These are phyloP conservation scores for Rhyacophila brunnea DNA, from an alignment of 1,140 invertebrate genomes.

Conservation along the genomic window DNA sequence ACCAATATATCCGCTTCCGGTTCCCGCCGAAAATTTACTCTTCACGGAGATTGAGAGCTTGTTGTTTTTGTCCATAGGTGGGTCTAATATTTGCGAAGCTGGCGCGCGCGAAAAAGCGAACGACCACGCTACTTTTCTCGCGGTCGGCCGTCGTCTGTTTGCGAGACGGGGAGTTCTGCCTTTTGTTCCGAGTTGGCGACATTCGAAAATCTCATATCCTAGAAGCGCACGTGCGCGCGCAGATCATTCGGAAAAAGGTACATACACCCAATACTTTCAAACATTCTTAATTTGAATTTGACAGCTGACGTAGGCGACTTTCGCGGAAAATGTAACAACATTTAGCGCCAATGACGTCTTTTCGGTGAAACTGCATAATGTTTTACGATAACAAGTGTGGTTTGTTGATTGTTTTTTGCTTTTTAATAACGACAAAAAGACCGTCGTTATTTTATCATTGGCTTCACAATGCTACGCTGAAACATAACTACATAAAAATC, in stretches of 20 bases:
- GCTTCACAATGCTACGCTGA: not conserved
- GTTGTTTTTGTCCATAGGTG: conserved; percentile 51
- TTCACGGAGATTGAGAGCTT: not conserved
- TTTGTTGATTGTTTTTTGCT: not conserved
- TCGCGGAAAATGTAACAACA: too few relatives aligned
- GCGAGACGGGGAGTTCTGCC: conserved; percentile 53
- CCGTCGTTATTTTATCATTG: too few relatives aligned
- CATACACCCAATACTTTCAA: conserved; percentile 5
- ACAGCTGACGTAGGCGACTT: too few relatives aligned
- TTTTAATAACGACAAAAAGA: too few relatives aligned
- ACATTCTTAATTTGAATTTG: too few relatives aligned
- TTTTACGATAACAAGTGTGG: not conserved
- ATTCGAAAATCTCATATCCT: conserved; percentile 56
- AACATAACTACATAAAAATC: too few relatives aligned
- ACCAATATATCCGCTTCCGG: conserved; percentile 13
- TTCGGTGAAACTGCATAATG: not conserved
- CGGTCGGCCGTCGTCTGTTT: conserved; percentile 53
- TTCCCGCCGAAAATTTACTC: conserved; percentile 8
- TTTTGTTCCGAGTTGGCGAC: conserved; percentile 56
- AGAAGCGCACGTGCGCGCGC: conserved; percentile 54
- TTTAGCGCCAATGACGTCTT: too few relatives aligned
- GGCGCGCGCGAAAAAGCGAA: conserved; percentile 55
- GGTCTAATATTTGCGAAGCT: conserved; percentile 58
- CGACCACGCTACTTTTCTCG: conserved; percentile 53
- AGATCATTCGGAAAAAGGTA: conserved; percentile 56